Base-by-base conservation (phyloP, 2,888 invertebrate genomes). In the Drosophila rubida region DNA sequence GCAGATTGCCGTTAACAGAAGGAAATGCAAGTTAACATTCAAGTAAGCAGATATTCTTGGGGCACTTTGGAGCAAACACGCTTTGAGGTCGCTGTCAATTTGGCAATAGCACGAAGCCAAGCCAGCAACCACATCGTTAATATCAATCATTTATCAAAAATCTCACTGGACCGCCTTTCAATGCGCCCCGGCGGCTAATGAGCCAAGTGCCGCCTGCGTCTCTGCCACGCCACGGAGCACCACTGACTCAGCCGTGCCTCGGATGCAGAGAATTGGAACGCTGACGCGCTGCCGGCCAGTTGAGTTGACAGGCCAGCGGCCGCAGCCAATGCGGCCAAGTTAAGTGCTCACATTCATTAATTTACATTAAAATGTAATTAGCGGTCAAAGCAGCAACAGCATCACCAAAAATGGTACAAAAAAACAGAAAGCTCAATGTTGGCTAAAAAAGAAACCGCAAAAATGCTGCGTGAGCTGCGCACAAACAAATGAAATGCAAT, bases 311-410 rank as follows among this genome's bases (percentile, higher is more conserved):
- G 72, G 66, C 60, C 60, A 61, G 51, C 23, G 39, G 66, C 50
- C 27, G 66, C 37, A 58, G 83, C 49, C 67, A 62, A 76, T 68
- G 68, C 54, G 69, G 75, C 75, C 86, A 87, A 79, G 74, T 85
- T 87, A 86, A 83, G 83, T 86, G 83, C 80, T 63, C 76, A 50
- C 60, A 67, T 73, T 89, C 90, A 90, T 90, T 89, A 89, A 90
- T 90, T 87, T 79, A 89, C 89, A 90, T 90, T 89, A 90, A 90
- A 90, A 86, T 76, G 79, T 82, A 90, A 90, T 90, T 90, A 89
- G 80, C 72, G 74, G 74, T 70, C 70, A 76, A 82, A 42, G 59
- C 25, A 35, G 37, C 39, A 68, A 32, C 53, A 50, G 30, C 35
- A 25, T 25, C 46, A 32, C n/a, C 27, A 37, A 59, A 53, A 51